Evolutionary conservation across 2,797 vertebrate species (phyloP).

Genomic region (Mus minutoides): DNA sequence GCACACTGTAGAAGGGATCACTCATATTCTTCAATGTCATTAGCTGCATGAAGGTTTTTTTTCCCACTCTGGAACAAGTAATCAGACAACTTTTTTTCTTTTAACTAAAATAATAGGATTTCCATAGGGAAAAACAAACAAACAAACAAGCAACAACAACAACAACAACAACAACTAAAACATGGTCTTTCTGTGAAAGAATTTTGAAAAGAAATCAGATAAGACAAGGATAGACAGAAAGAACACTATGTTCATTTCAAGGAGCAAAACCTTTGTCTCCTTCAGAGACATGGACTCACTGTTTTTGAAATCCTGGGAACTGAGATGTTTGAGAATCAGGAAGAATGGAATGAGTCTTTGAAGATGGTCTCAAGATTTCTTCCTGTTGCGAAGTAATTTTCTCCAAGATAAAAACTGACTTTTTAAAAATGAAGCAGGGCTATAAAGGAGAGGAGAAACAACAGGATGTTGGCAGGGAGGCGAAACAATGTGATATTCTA

Average conservation of each 20-base stretch:
- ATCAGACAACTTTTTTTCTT: neutral
- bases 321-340: neutral
- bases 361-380: neutral
- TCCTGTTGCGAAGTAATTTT: too few species aligned
- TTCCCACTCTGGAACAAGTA: neutral
- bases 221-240: neutral
- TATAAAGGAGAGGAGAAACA: neutral
- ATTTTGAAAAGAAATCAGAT: neutral
- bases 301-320: conserved; percentile 5
- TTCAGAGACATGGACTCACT: neutral
- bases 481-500: neutral
- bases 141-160: too few species aligned
- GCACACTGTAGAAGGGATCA: neutral
- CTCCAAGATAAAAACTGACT: neutral
- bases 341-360: neutral
- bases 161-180: neutral
- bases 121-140: too few species aligned
- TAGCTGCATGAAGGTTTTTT: neutral
- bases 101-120: neutral
- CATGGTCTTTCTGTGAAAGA: neutral
- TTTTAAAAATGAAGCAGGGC: neutral
- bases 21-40: neutral
- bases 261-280: neutral
- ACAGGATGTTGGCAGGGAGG: neutral
- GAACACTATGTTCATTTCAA: neutral